phyloP scores from a whole-genome alignment of 2,113 vertebrate species.

The Nanorana parkeri region DNA sequence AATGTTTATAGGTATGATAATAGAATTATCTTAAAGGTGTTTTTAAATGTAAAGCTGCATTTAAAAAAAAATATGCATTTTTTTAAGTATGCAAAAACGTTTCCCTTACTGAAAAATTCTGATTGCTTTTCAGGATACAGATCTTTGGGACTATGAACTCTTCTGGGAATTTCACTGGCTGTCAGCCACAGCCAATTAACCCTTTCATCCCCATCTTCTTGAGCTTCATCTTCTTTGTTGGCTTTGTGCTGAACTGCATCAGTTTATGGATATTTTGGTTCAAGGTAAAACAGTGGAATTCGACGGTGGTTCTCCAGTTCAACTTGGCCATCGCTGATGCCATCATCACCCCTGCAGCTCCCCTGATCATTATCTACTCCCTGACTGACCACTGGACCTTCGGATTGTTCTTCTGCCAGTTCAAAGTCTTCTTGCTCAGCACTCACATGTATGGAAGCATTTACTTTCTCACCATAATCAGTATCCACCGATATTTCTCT shows the following conservation, averaged over 20 bases:
- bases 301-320: constrained; percentile 63
- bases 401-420: constrained; percentile 67
- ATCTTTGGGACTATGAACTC: neutral
- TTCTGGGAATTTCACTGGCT: neutral
- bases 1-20: too few species aligned
- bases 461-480: constrained; percentile 73
- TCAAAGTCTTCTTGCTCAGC: constrained; percentile 54
- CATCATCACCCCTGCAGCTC: too few species aligned
- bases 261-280: constrained; percentile 74
- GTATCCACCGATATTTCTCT: constrained; percentile 68
- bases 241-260: constrained; percentile 68
- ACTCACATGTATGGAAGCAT: constrained; percentile 71
- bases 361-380: constrained; percentile 65
- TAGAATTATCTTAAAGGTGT: too few species aligned
- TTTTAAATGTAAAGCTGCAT: too few species aligned
- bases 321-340: too few species aligned
- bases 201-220: constrained; percentile 59
- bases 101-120: too few species aligned
- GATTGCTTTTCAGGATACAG: too few species aligned
- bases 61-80: too few species aligned
- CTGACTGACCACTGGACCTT: constrained; percentile 66
- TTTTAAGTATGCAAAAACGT: too few species aligned
- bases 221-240: constrained; percentile 67
- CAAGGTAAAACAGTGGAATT: constrained; percentile 66
- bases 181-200: neutral